Percentiles rank a stretch among this genome's conserved stretches.
Evolutionary conservation across 2,113 vertebrate species (phyloP).

Genomic region (Tenrec ecaudatus): DNA sequence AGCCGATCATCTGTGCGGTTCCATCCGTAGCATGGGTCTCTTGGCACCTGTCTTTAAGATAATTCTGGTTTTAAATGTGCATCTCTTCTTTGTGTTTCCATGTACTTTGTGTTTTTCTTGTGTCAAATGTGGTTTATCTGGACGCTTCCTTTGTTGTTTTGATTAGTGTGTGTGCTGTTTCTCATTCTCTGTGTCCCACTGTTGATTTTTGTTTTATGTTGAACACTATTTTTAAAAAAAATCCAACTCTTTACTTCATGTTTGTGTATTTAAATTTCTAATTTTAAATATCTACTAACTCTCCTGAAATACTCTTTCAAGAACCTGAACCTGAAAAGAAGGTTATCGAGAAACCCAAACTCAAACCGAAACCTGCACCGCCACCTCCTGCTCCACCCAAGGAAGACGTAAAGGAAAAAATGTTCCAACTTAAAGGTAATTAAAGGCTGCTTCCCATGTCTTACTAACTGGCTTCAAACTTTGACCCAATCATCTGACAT

Average conservation of each 20-base stretch:
- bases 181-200: constrained; percentile 29
- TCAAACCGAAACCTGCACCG: constrained; percentile 84
- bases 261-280: constrained; percentile 1
- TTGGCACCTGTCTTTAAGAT: constrained; percentile 31
- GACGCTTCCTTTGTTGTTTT: constrained; percentile 23
- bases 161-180: not conserved
- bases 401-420: constrained; percentile 88
- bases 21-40: not conserved
- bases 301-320: constrained; percentile 87
- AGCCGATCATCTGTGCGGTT: constrained; percentile 22
- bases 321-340: constrained; percentile 88
- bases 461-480: constrained; percentile 67
- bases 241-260: not conserved
- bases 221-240: constrained; percentile 24
- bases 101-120: constrained; percentile 44
- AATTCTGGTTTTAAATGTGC: constrained; percentile 38
- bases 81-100: constrained; percentile 26
- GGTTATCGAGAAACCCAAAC: constrained; percentile 87
- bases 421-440: constrained; percentile 89
- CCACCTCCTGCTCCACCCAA: constrained; percentile 82
- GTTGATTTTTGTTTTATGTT: constrained; percentile 66
- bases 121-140: not conserved
- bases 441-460: constrained; percentile 59
- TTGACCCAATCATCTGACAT: constrained; percentile 49
- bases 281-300: constrained; percentile 74